A percentile compares a stretch with the other conserved stretches of the same genome.
These are phyloP conservation scores for Troides aeacus DNA, from an alignment of 2,888 invertebrate species.

Conservation along the genomic window DNA sequence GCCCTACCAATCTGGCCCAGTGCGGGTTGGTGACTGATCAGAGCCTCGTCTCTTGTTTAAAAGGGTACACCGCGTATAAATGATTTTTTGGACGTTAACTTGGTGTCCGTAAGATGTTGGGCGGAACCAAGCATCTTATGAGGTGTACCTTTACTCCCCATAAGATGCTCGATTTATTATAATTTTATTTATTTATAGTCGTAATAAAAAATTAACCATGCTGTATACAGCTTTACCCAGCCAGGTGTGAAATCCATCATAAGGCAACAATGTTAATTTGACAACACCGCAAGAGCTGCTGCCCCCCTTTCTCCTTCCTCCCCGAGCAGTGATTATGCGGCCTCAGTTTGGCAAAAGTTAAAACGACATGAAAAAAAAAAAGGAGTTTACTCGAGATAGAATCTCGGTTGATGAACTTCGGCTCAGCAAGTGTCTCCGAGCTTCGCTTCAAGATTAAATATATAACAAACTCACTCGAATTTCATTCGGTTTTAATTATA, in stretches of 20 bases:
- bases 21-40: too few species aligned
- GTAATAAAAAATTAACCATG: constrained; percentile 19
- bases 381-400: constrained; percentile 26
- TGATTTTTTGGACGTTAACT: too few species aligned
- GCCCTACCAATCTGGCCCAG: too few species aligned
- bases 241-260: constrained; percentile 63
- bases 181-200: neutral
- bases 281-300: constrained; percentile 32
- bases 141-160: too few species aligned
- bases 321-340: constrained; percentile 38
- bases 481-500: constrained; percentile 19
- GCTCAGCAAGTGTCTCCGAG: constrained; percentile 21
- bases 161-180: too few species aligned
- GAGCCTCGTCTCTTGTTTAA: too few species aligned
- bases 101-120: too few species aligned
- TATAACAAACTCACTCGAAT: constrained; percentile 22
- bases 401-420: constrained; percentile 31
- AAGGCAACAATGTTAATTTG: constrained; percentile 44
- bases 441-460: constrained; percentile 20
- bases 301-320: constrained; percentile 10
- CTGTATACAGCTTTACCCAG: constrained; percentile 35
- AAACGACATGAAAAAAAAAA: constrained; percentile 26
- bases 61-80: too few species aligned
- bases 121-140: too few species aligned
- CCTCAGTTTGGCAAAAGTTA: constrained; percentile 35